A percentile compares a stretch with the other conserved stretches of the same genome.
Conservation (phyloP, 2,888 invertebrate genomes). For the Caradrina kadenii region DNA sequence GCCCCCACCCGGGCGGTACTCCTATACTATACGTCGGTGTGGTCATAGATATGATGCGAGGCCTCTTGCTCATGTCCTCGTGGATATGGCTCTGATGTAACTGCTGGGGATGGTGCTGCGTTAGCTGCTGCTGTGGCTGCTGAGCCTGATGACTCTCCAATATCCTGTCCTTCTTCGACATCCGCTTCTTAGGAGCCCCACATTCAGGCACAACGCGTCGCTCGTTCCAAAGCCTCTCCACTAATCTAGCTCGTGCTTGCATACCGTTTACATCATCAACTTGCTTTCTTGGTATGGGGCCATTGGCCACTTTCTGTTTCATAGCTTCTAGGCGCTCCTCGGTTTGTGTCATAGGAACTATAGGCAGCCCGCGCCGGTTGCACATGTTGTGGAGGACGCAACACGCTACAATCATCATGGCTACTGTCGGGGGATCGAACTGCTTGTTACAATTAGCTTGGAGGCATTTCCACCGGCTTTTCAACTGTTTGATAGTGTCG, state of each 20-base stretch:
- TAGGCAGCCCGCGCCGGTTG: conserved; percentile 73
- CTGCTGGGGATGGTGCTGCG: conserved; percentile 44
- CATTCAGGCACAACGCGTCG: conserved; percentile 76
- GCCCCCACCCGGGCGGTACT: conserved; percentile 82
- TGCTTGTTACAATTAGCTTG: conserved; percentile 85
- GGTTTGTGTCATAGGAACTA: conserved; percentile 79
- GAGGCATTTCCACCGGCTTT: conserved; percentile 85
- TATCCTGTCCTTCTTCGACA: conserved; percentile 78
- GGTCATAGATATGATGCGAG: conserved; percentile 77
- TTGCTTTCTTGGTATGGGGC: conserved; percentile 79
- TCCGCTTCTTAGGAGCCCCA: conserved; percentile 76
- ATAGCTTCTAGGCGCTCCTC: conserved; percentile 84
- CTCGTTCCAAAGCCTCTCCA: conserved; percentile 82
- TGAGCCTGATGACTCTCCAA: conserved; percentile 68
- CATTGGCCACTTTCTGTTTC: conserved; percentile 87
- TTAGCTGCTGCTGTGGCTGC: conserved; percentile 31
- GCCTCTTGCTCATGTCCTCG: conserved; percentile 81
- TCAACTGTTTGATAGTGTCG: conserved; percentile 85
- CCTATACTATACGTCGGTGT: conserved; percentile 78
- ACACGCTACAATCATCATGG: conserved; percentile 82
- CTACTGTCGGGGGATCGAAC: conserved; percentile 80
- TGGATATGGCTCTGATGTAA: conserved; percentile 66
- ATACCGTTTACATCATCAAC: conserved; percentile 75
- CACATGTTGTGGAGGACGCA: conserved; percentile 84
- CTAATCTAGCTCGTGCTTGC: conserved; percentile 72